phyloP scores from a whole-genome alignment of 2,888 invertebrate species.

The Laspeyria flexula region DNA sequence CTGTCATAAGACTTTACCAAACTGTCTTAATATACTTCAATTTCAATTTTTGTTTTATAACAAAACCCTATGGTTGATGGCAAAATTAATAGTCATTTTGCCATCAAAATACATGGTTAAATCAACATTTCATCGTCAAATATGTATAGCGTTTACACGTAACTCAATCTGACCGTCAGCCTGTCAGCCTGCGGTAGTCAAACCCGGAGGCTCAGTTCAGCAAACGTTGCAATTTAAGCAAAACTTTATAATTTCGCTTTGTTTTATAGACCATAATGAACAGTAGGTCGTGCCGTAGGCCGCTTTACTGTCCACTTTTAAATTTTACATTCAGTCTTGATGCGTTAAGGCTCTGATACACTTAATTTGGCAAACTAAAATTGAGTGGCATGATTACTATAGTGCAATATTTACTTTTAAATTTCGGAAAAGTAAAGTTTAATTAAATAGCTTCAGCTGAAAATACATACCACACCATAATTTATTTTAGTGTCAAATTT shows the following conservation, averaged over 20 bases:
- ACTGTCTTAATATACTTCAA: too few relatives aligned
- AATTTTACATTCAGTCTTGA: slow-evolving; percentile 25
- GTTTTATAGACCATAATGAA: slow-evolving; percentile 66
- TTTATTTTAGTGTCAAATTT: too few relatives aligned
- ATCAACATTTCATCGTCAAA: neutral
- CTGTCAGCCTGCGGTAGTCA: slow-evolving; percentile 32
- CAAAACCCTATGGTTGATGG: too few relatives aligned
- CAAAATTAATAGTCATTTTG: too few relatives aligned
- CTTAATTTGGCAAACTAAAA: neutral
- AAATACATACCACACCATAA: too few relatives aligned
- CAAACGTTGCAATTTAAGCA: slow-evolving; percentile 62
- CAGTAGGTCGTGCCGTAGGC: slow-evolving; percentile 50
- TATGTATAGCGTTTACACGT: neutral
- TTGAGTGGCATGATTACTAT: too few relatives aligned
- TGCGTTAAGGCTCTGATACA: slow-evolving; percentile 2
- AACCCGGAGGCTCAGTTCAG: slow-evolving; percentile 43
- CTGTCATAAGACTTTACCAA: too few relatives aligned
- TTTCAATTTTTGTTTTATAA: too few relatives aligned
- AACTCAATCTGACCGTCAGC: slow-evolving; percentile 10
- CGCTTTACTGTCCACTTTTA: slow-evolving; percentile 39
- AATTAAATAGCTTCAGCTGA: too few relatives aligned
- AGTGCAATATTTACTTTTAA: too few relatives aligned
- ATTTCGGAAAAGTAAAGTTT: too few relatives aligned
- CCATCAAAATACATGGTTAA: neutral
- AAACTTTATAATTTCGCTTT: slow-evolving; percentile 69